phyloP scores from a whole-genome alignment of 1,140 invertebrate genomes.

The Cotesia chilonis region DNA sequence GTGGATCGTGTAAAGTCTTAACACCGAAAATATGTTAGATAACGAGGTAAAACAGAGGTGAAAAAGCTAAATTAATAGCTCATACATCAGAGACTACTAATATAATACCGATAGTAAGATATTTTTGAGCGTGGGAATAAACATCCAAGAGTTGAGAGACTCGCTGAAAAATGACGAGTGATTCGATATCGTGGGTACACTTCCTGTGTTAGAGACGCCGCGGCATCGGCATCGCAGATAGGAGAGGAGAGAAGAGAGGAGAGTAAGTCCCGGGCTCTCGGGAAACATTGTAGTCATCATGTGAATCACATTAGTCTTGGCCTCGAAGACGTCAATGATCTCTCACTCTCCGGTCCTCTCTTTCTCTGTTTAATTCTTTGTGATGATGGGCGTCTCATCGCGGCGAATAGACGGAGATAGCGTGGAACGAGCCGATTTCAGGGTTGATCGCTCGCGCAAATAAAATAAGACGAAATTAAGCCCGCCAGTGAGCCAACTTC shows the following conservation, averaged over 20 bases:
- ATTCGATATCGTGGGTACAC: constrained; percentile 35
- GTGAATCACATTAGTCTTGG: constrained; percentile 30
- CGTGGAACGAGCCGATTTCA: constrained; percentile 53
- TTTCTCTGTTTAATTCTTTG: too few species aligned
- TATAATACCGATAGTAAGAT: too few species aligned
- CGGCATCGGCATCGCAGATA: background rate
- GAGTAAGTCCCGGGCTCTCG: background rate
- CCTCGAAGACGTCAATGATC: constrained; percentile 27
- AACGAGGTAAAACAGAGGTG: too few species aligned
- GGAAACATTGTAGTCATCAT: constrained; percentile 33
- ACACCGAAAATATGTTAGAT: too few species aligned
- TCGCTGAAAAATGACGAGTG: constrained; percentile 24
- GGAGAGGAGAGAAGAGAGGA: background rate
- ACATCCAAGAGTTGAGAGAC: background rate
- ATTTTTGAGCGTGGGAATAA: constrained; percentile 16
- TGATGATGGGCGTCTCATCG: too few species aligned
- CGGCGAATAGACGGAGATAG: background rate
- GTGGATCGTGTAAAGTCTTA: too few species aligned
- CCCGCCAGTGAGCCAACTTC: too few species aligned
- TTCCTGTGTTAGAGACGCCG: constrained; percentile 31
- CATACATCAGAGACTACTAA: too few species aligned
- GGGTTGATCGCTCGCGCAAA: constrained; percentile 51
- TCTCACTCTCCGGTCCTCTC: background rate
- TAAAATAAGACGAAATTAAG: too few species aligned
- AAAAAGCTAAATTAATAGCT: too few species aligned